A percentile compares a stretch with the other conserved stretches of the same genome.
Conservation (phyloP, 2,888 invertebrate species). For the Orgyia antiqua region DNA sequence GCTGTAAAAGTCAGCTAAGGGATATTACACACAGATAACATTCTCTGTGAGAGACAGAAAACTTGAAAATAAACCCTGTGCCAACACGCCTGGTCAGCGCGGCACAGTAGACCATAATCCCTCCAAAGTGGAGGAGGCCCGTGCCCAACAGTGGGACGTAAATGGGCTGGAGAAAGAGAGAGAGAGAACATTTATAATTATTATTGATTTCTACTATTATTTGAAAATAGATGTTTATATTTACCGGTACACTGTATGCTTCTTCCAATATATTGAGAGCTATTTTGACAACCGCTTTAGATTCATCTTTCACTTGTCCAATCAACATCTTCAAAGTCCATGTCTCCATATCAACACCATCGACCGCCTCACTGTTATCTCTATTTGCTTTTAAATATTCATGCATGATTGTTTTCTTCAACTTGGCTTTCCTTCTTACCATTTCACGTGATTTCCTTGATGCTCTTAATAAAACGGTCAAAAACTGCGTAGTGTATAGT, state of each 20-base stretch:
- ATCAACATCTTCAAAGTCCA: slow-evolving; percentile 94
- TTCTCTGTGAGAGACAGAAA: too few relatives aligned
- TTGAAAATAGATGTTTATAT: too few relatives aligned
- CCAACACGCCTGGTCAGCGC: too few relatives aligned
- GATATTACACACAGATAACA: too few relatives aligned
- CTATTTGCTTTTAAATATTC: slow-evolving; percentile 47
- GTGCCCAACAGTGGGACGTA: too few relatives aligned
- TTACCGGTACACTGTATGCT: slow-evolving; percentile 92
- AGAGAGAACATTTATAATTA: too few relatives aligned
- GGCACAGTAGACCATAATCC: too few relatives aligned
- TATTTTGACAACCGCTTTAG: slow-evolving; percentile 86
- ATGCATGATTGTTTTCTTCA: slow-evolving; percentile 52
- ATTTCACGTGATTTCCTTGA: slow-evolving; percentile 69
- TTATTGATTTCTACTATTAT: too few relatives aligned
- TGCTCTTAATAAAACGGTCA: slow-evolving; percentile 90
- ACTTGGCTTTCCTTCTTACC: slow-evolving; percentile 58
- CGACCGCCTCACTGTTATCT: slow-evolving; percentile 36
- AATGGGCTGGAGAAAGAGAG: too few relatives aligned
- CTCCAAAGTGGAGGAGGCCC: too few relatives aligned
- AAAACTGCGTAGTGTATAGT: slow-evolving; percentile 94
- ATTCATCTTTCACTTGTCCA: slow-evolving; percentile 90
- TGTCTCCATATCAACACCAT: slow-evolving; percentile 81
- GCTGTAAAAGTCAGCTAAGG: too few relatives aligned
- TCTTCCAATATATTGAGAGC: slow-evolving; percentile 93
- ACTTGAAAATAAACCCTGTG: too few relatives aligned